Evolutionary conservation across 2,888 invertebrate genomes (phyloP), one percentile per base, ranked within the genome.

Genomic region (Coelinius sp.): DNA sequence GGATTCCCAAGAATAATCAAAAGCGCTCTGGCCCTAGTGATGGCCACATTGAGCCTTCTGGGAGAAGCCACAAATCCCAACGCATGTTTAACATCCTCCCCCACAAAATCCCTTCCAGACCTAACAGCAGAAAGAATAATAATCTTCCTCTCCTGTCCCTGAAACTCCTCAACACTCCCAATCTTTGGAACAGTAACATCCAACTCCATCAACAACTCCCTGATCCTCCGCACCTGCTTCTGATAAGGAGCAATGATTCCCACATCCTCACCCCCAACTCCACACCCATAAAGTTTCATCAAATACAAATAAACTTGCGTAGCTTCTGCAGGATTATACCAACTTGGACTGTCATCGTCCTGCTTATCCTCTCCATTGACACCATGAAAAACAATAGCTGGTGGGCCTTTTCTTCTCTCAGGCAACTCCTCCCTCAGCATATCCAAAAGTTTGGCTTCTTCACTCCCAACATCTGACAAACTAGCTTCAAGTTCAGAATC

Each of bases 191-290:
- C 73, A 44, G 90, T 88, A 20, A 91, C 88, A 62, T 89, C 89
- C 24, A 89, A 88, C 65, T 90, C 89, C 27, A 83, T 81, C 14
- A 93, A 84, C 70, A 93, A 82, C 49, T 88, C 82, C 52, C 91
- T 89, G 31, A 94, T 91, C 87, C 92, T 92, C 76, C 90, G 89
- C 0, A 96, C 96, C 92, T 98, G 98, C 85, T 96, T 95, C 74
- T 93, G 89, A 84, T 98, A 98, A 0, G 98, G 98, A 12, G 97
- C 94, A 74, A 98, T 95, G 70, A 98, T 93, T 2, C 98, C 98
- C 82, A 98, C 92, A 78, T 96, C 94, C 65, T 91, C 90, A 0
- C 91, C 88, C 0, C 83, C 84, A n/a, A 96, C 82, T 24, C 92
- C 92, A 65, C 89, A 88, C 73, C 92, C 90, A 77, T 93, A 93